Evolutionary conservation across 2,113 vertebrate genomes (phyloP).

Genomic region (Anthoscopus minutus): DNA sequence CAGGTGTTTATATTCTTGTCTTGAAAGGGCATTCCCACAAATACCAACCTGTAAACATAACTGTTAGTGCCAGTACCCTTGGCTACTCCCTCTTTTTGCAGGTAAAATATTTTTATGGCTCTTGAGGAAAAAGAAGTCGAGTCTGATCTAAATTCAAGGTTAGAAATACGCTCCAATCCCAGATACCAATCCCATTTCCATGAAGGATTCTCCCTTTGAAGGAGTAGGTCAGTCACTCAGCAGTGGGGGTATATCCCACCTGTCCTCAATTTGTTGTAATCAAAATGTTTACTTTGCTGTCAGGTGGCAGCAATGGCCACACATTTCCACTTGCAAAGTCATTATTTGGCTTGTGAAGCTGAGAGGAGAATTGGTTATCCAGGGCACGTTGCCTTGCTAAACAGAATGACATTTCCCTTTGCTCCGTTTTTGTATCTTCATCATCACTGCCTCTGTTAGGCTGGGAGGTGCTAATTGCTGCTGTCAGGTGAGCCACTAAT

Average conservation of each 20-base stretch:
- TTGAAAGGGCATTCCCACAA: not conserved
- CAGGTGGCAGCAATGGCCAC: not conserved
- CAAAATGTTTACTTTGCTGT: not conserved
- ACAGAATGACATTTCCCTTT: not conserved
- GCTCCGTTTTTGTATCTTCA: not conserved
- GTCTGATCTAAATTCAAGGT: not conserved
- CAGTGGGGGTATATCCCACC: not conserved
- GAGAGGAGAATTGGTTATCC: not conserved
- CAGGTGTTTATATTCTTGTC: not conserved
- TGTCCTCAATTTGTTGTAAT: not conserved
- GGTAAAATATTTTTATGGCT: not conserved
- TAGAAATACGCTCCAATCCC: not conserved
- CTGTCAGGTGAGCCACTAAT: not conserved
- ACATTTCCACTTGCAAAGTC: not conserved
- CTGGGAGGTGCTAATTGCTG: not conserved
- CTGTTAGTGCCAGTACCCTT: not conserved
- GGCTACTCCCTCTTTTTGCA: not conserved
- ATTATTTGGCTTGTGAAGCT: not conserved
- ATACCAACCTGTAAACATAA: not conserved
- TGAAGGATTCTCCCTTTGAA: not conserved
- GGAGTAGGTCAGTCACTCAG: not conserved
- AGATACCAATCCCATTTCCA: not conserved
- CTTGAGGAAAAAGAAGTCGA: not conserved
- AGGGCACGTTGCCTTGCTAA: rapidly evolving
- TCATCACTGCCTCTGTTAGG: rapidly evolving